Conservation (phyloP, 2,113 vertebrate species). For the Hirundichthys speculiger region DNA sequence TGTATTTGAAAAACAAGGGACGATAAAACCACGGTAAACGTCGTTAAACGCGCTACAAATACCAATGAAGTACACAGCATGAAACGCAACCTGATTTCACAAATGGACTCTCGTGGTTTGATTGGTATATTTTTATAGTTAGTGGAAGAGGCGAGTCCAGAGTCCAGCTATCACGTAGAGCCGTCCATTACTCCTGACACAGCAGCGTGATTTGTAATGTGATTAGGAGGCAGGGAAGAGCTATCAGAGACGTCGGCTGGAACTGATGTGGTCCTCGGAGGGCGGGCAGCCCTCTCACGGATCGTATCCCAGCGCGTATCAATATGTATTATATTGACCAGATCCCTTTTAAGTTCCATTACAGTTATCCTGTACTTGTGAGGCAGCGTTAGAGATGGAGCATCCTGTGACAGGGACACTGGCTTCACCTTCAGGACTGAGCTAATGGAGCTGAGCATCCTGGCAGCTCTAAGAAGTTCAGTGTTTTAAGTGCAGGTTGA, state of each 20-base stretch:
- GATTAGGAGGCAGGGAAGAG: slow-evolving; percentile 53
- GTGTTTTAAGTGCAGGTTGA: slow-evolving; percentile 5
- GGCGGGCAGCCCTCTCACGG: slow-evolving; percentile 17
- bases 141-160: slow-evolving; percentile 2
- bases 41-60: neutral
- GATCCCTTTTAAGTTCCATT: slow-evolving; percentile 40
- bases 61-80: neutral
- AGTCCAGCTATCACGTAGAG: slow-evolving; percentile 16
- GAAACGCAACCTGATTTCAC: neutral
- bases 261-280: slow-evolving; percentile 20
- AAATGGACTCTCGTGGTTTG: neutral
- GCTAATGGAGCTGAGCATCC: slow-evolving; percentile 37
- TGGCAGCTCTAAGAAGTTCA: neutral
- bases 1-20: too few relatives aligned
- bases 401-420: slow-evolving; percentile 19
- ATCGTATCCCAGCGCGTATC: slow-evolving; percentile 22
- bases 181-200: slow-evolving; percentile 51
- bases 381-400: slow-evolving; percentile 17
- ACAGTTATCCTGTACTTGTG: slow-evolving; percentile 29
- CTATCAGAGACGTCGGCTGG: slow-evolving; percentile 44
- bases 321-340: slow-evolving; percentile 53
- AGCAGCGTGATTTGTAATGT: slow-evolving; percentile 65
- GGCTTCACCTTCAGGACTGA: slow-evolving; percentile 41
- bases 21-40: neutral
- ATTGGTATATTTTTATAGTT: slow-evolving; percentile 9